A percentile compares a stretch with the other conserved stretches of the same genome.
These are phyloP conservation scores for Antechinus stuartii DNA, from an alignment of 2,113 vertebrate genomes.

Conservation along the genomic window DNA sequence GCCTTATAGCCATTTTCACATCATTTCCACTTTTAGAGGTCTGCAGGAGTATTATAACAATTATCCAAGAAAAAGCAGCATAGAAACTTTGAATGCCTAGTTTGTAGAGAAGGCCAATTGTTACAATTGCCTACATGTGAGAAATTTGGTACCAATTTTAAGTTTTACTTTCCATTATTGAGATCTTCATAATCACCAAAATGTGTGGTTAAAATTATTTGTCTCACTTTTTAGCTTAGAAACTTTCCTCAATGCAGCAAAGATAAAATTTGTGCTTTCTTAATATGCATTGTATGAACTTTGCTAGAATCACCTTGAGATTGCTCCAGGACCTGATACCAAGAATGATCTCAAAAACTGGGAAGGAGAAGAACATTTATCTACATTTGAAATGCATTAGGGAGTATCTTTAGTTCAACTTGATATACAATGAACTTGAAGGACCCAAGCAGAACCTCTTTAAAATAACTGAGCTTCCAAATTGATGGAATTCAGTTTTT, in stretches of 20 bases:
- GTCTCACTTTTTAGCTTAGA: conserved; percentile 41
- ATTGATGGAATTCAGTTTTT: conserved; percentile 27
- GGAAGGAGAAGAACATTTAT: conserved; percentile 66
- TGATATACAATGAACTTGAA: conserved; percentile 64
- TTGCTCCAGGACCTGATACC: conserved; percentile 64
- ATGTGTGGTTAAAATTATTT: conserved; percentile 13
- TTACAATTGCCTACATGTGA: conserved; percentile 44
- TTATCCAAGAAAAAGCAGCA: conserved; percentile 49
- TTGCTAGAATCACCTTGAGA: conserved; percentile 74
- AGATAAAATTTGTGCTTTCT: conserved; percentile 30
- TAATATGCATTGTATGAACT: conserved; percentile 41
- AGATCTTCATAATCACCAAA: background rate
- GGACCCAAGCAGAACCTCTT: conserved; percentile 62
- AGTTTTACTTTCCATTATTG: conserved; percentile 14
- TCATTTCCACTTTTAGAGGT: conserved; percentile 61
- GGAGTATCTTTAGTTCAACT: conserved; percentile 56
- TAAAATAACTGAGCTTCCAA: conserved; percentile 64
- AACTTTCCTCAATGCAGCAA: conserved; percentile 51
- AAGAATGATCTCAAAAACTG: conserved; percentile 62
- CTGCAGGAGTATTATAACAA: conserved; percentile 65
- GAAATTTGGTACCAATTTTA: conserved; percentile 23
- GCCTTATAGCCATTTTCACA: conserved; percentile 50
- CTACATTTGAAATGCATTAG: conserved; percentile 69
- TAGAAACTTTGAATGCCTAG: conserved; percentile 53
- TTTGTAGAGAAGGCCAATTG: conserved; percentile 48